Evolutionary conservation across 2,113 vertebrate genomes (phyloP), one percentile per base, ranked within the genome.

Genomic region (Garra rufa): DNA sequence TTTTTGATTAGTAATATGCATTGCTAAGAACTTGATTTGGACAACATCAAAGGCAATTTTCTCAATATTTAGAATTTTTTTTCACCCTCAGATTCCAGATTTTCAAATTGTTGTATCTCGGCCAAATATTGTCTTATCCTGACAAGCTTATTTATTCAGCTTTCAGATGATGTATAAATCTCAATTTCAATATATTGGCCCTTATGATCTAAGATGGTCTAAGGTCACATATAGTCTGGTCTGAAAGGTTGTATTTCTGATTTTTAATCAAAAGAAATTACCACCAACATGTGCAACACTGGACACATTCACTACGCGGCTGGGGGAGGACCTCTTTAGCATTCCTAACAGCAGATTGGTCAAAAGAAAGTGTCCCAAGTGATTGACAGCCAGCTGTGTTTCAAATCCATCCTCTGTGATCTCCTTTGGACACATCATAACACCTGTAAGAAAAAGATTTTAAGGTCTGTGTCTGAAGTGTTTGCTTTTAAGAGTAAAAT

Each of bases 381-480:
- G 94, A 90, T 94, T 95, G 89, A 95, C 93, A 24, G 88, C 94
- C 9, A 95, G 48, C 82, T 95, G 94, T n/a, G 92, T 93, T 86
- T 95, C 94, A 67, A 93, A 94, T 0, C 94, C 93, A 2, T 95
- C 94, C 61, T 94, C 93, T 0, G 94, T 95, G 83, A 91, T 82
- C 90, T 91, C 91, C 70, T 86, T 91, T 44, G 95, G 94, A 88
- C 94, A 94, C 94, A 95, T 94, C 93, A 94, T 94, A 48, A 94
- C 94, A 46, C 94, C 94, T 95, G 84, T 81, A 38, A 61, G 26
- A 71, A 8, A 85, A 85, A 50, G 1, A n/a, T 43, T 57, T 50
- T 80, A 30, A 13, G 67, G 17, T 57, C 9, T 26, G n/a, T 73
- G 26, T 75, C 26, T 30, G 7, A 17, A 48, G 9, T 11, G 13